Evolutionary conservation across 2,113 vertebrate genomes (phyloP), one percentile per base, ranked within the genome.

Genomic region (Brachypteracias leptosomus): DNA sequence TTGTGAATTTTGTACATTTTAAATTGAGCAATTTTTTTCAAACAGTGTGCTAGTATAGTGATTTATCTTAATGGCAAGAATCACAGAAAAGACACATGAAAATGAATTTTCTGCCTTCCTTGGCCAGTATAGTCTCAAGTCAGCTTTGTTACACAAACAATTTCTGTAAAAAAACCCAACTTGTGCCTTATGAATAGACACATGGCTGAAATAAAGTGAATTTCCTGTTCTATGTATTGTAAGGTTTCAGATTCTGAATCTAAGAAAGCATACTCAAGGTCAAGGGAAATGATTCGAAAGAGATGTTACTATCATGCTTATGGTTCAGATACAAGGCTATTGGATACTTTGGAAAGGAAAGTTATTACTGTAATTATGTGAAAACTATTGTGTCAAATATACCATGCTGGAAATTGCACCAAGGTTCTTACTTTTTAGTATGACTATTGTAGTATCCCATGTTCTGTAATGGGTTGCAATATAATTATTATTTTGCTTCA

Each of bases 401-500:
- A 91, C n/a, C 72, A 72, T 74, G 57, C 2, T 47, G 62, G 88
- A 97, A 95, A 94, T 94, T 94, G 67, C 44, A 22, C 24, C 35
- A 88, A 77, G 90, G 35, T n/a, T 88, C 72, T 81, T 94, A 44
- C 17, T 44, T 47, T 97, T 86, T 49, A 10, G 7, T 65, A 19
- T 55, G 33, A 63, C 47, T 95, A 65, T 86, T 93, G 88, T 90
- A 94, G 94, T 84, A 96, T 66, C 70, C 47, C 46, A 35, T 88
- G 58, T 88, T 95, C 85, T 88, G 54, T 95, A 96, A 85, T 54
- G 94, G 78, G 46, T 70, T 93, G 80, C 62, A 94, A 92, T 87
- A 62, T 76, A 54, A 52, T 96, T 95, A 90, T 95, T 87, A 85
- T 93, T 96, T 97, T 81, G 13, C 42, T 93, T 96, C 88, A 89